Evolutionary conservation across 1,140 invertebrate species (phyloP).

Genomic region (Euschistus heros): DNA sequence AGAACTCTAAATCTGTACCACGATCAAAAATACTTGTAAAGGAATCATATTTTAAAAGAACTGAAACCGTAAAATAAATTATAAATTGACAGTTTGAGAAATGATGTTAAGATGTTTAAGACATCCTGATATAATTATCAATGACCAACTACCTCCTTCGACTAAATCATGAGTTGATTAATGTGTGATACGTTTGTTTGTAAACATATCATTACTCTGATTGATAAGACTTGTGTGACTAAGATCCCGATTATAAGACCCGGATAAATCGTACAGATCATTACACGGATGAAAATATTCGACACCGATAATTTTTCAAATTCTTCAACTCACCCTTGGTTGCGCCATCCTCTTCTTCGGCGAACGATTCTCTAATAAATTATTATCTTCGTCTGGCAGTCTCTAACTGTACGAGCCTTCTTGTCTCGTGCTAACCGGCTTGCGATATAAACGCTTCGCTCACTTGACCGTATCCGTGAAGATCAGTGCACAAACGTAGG

Average conservation of each 20-base stretch:
- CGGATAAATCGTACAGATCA: too few species aligned
- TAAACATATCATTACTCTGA: background rate
- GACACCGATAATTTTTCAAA: background rate
- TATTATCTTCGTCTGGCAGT: background rate
- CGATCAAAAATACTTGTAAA: too few species aligned
- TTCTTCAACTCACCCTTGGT: constrained; percentile 19
- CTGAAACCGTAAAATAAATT: too few species aligned
- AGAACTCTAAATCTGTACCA: too few species aligned
- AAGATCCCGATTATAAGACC: background rate
- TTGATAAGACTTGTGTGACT: background rate
- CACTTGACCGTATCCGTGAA: constrained; percentile 18
- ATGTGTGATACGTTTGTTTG: background rate
- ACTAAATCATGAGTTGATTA: background rate
- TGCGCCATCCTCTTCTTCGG: constrained; percentile 17
- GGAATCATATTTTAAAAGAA: too few species aligned
- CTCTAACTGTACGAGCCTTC: background rate
- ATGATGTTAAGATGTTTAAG: too few species aligned
- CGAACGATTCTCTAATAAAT: background rate
- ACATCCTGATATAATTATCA: too few species aligned
- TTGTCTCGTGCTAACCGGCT: background rate
- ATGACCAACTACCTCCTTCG: too few species aligned
- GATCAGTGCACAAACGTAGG: constrained; percentile 4
- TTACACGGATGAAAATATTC: background rate
- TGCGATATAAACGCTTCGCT: background rate
- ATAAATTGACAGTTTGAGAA: too few species aligned